Evolutionary conservation across 92 coral and sea anemone species (phyloP), one percentile per base, ranked within the genome.

Genomic region (Parazoanthus swiftii): DNA sequence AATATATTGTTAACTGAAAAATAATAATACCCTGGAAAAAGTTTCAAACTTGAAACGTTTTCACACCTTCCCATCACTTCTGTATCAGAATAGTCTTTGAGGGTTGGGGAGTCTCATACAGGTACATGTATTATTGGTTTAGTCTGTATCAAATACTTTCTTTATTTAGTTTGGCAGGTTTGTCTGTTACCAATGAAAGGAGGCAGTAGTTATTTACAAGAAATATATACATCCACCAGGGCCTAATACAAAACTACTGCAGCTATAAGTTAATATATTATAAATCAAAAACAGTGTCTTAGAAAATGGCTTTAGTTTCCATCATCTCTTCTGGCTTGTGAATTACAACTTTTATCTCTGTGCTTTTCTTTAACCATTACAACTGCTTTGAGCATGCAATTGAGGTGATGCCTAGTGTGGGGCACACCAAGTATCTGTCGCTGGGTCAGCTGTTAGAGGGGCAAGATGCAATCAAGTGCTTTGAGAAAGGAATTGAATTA

Each of bases 401-500:
- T 37, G 79, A 85, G 37, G 85, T 95, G 56, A 90, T 88, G 29
- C 98, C 98, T 44, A 94, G 92, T 35, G 86, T 90, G 72, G 98
- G 97, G 42, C 90, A 90, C 79, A 91, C 92, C 36, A 97, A 97
- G 77, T 97, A 95, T 91, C 89, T 97, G 96, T 93, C 90, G 38
- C 95, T 97, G 86, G 99, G 99, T 54, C 97, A 97, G 89, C 44
- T 97, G 56, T 74, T 93, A 9, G 96, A 90, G 39, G 99, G 98
- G 50, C 93, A 97, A 51, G 97, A 90, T 43, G 96, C 99, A 67
- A 94, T 93, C 29, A 79, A 88, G 84, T 92, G 91, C 79, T 97
- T 93, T 51, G 90, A 94, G 54, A 97, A 94, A 84, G 99, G 98
- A 81, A 95, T 97, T 78, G 93, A 97, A 74, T 42, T 97, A 23